A percentile compares a stretch with the other conserved stretches of the same genome.
These are phyloP conservation scores for Habrosyne pyritoides DNA, from an alignment of 2,888 invertebrate species.

Conservation along the genomic window DNA sequence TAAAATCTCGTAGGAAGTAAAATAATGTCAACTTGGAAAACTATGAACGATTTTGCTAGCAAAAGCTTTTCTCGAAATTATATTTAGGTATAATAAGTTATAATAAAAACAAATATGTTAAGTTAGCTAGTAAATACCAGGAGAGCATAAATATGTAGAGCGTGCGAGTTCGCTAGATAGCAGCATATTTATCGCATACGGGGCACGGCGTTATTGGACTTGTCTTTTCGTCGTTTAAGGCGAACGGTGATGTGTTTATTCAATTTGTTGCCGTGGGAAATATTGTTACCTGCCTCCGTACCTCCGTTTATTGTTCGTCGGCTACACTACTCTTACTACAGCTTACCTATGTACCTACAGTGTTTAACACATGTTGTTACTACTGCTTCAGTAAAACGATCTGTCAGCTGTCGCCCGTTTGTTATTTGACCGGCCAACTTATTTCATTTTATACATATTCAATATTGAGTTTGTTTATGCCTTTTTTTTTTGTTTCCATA, in stretches of 20 bases:
- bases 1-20: conserved; percentile 4
- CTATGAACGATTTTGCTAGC: not conserved
- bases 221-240: conserved; percentile 79
- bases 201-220: conserved; percentile 72
- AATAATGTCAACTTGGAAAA: conserved; percentile 6
- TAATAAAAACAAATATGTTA: conserved; percentile 50
- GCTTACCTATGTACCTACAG: conserved; percentile 22
- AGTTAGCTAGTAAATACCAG: conserved; percentile 54
- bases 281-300: conserved; percentile 70
- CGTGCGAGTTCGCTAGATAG: conserved; percentile 52
- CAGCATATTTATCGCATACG: conserved; percentile 72
- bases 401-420: too few species aligned
- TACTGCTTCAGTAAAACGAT: conserved; percentile 6
- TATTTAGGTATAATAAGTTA: conserved; percentile 2
- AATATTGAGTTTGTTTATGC: too few species aligned
- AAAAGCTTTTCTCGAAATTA: not conserved
- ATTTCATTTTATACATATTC: too few species aligned
- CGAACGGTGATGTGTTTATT: conserved; percentile 78
- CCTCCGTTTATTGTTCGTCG: conserved; percentile 52
- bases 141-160: conserved; percentile 62
- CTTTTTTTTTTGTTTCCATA: too few species aligned
- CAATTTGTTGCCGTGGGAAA: conserved; percentile 75
- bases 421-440: not conserved
- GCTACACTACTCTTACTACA: conserved; percentile 40
- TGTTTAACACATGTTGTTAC: not conserved